phyloP scores from a whole-genome alignment of 2,797 vertebrate genomes.

The Coregonus ussuriensis region DNA sequence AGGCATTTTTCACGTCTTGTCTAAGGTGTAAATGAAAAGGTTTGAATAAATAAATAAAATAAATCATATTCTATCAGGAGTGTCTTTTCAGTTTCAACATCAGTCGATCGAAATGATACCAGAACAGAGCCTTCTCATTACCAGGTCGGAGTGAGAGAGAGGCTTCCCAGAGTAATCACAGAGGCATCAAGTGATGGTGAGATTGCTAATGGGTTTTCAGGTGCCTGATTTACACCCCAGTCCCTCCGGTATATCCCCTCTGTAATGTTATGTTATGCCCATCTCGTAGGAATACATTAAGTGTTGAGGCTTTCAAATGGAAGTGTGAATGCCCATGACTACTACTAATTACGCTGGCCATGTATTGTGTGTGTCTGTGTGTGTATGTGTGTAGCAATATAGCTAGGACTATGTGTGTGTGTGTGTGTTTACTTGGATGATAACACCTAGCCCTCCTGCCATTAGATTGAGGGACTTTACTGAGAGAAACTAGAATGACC shows the following conservation, averaged over 20 bases:
- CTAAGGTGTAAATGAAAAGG: background rate
- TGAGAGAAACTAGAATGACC: background rate
- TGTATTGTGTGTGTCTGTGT: constrained; percentile 34
- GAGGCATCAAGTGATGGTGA: constrained; percentile 46
- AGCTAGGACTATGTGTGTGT: too few species aligned
- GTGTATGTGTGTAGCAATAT: too few species aligned
- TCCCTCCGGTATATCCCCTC: constrained; percentile 42
- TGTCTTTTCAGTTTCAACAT: background rate
- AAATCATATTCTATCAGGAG: too few species aligned
- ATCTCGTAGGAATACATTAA: constrained; percentile 58
- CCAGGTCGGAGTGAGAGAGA: constrained; percentile 23
- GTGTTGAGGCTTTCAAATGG: constrained; percentile 42
- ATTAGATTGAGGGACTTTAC: background rate
- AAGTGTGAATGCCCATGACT: constrained; percentile 53
- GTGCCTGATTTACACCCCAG: constrained; percentile 60
- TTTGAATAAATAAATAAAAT: background rate
- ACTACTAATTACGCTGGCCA: constrained; percentile 46
- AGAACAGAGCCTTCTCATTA: background rate
- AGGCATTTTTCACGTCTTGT: background rate
- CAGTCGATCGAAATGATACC: background rate
- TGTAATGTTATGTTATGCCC: constrained; percentile 52
- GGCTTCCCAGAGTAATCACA: constrained; percentile 52
- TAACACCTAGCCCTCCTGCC: background rate
- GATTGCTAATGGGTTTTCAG: constrained; percentile 64
- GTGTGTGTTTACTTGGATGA: constrained; percentile 8